Base-by-base conservation (phyloP, 2,797 vertebrate species). In the Xenops minutus region DNA sequence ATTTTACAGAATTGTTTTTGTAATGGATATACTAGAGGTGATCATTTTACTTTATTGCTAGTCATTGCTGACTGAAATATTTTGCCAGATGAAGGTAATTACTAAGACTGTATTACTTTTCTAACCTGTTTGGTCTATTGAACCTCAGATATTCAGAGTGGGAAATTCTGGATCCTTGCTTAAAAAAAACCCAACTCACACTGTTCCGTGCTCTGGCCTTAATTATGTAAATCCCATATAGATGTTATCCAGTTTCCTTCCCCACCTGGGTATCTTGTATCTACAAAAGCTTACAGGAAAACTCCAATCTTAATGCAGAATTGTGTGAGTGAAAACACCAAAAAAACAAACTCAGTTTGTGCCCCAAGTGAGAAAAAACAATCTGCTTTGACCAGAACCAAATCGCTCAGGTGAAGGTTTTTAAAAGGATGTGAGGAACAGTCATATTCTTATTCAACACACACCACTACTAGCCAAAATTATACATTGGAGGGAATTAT, bases 81-180 rank as follows among this genome's bases (percentile, higher is more conserved):
- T 97, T 97, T 97, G 85, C 94, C 95, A 97, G 90, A 97, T 97
- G 80, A 97, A 98, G 96, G 95, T 97, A 98, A 98, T 98, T 97
- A 96, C 96, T 96, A n/a, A 78, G 89, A 91, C 96, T 95, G 11
- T 75, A 95, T 96, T 97, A 93, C 96, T 97, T 97, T 94, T 79
- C 90, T 95, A 96, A 96, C 89, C 92, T 88, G 68, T 89, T 97
- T 88, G n/a, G 32, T 80, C 56, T 75, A 51, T 86, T 95, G 85
- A 41, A 92, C 64, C 82, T 83, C 62, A 92, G 71, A 52, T 84
- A 91, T 37, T 96, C 74, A 55, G 13, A 83, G 55, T 51, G 67
- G 66, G 91, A 96, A 88, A 96, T 87, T 95, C 58, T 91, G 83
- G 85, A 93, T 87, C 44, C 46, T 48, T 52, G 36, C 74, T 88